Percentiles rank a stretch among this genome's conserved stretches.
Evolutionary conservation across 2,797 vertebrate species (phyloP).

Genomic region (Spatula versicolor): DNA sequence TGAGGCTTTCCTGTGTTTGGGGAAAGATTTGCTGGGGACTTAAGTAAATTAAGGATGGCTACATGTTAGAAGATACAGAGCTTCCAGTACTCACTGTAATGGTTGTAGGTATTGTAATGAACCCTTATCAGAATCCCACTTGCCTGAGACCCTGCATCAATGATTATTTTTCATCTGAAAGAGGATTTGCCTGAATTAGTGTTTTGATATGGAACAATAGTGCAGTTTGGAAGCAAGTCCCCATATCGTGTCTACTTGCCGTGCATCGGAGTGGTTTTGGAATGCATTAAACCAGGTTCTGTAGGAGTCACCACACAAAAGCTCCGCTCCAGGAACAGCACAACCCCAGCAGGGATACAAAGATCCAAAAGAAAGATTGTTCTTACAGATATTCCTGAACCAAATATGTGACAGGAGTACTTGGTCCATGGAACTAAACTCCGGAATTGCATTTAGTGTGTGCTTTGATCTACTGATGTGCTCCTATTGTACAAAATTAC

Average conservation of each 20-base stretch:
- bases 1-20: not conserved
- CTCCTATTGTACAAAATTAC: not conserved
- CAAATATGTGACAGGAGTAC: not conserved
- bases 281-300: not conserved
- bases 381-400: not conserved
- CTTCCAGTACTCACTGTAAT: not conserved
- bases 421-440: not conserved
- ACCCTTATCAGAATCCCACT: not conserved
- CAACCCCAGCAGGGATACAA: not conserved
- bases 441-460: not conserved
- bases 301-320: not conserved
- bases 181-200: conserved; percentile 3
- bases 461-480: not conserved
- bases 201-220: not conserved
- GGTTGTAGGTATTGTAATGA: not conserved
- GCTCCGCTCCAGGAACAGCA: not conserved
- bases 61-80: not conserved
- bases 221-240: not conserved
- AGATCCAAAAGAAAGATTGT: not conserved
- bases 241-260: not conserved
- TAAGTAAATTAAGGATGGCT: not conserved
- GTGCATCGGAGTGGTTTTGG: not conserved
- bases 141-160: not conserved
- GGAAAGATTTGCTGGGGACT: not conserved
- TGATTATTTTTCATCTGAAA: not conserved